Evolutionary conservation across 2,113 vertebrate genomes (phyloP).

Genomic region (Caranx ignobilis): DNA sequence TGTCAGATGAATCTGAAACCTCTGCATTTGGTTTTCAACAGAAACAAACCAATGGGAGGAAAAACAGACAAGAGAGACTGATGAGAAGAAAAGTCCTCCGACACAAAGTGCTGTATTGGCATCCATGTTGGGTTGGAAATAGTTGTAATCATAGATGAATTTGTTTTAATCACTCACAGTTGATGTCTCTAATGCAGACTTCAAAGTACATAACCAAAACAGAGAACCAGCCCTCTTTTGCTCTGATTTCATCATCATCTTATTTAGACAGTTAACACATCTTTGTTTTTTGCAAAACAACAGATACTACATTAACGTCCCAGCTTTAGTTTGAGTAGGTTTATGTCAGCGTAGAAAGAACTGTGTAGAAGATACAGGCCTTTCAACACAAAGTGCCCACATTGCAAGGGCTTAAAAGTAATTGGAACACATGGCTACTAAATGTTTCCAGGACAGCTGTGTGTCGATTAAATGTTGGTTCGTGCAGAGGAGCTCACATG

Average conservation of each 20-base stretch:
- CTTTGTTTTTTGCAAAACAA: not conserved
- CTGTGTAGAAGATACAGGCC: not conserved
- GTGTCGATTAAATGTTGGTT: not conserved
- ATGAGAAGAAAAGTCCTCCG: not conserved
- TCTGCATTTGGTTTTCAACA: constrained; percentile 1
- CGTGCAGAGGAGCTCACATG: not conserved
- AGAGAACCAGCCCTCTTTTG: not conserved
- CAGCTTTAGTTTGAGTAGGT: not conserved
- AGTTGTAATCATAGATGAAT: not conserved
- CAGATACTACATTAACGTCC: not conserved
- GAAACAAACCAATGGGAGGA: not conserved
- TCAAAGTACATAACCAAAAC: not conserved
- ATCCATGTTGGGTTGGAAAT: not conserved
- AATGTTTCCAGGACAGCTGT: not conserved
- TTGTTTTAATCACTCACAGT: not conserved
- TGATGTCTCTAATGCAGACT: not conserved
- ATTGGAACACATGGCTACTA: not conserved
- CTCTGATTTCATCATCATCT: not conserved
- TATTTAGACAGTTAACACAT: not conserved
- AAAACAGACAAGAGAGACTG: not conserved
- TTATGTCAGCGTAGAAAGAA: not conserved
- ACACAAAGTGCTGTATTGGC: not conserved
- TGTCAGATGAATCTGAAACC: constrained; percentile 8
- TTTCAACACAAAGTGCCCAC: not conserved
- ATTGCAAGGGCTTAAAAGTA: not conserved